These are phyloP conservation scores for Pocillopora verrucosa DNA, from an alignment of 64 coral and sea anemone species.

Conservation along the genomic window DNA sequence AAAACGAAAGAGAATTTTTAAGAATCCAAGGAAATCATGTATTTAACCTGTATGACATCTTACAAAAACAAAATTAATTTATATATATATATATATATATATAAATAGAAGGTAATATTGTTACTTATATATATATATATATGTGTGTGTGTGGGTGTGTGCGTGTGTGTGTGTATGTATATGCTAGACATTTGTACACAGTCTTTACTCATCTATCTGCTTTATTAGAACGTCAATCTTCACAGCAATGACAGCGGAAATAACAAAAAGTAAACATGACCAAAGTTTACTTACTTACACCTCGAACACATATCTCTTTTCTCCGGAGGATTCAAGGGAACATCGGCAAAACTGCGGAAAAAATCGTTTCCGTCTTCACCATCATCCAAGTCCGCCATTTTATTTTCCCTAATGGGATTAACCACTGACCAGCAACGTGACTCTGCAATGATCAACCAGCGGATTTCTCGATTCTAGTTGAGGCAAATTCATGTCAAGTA, in stretches of 20 bases:
- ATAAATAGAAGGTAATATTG: too few relatives aligned
- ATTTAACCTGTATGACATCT: too few relatives aligned
- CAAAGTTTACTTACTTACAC: slow-evolving; percentile 71
- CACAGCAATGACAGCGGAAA: background rate
- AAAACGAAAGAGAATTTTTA: background rate
- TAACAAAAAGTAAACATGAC: background rate
- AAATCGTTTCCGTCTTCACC: slow-evolving; percentile 25
- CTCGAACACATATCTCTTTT: slow-evolving; percentile 68
- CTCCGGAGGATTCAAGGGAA: slow-evolving; percentile 59
- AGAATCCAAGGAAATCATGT: background rate
- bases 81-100: too few relatives aligned
- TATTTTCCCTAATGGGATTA: slow-evolving; percentile 10
- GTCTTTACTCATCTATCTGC: too few relatives aligned
- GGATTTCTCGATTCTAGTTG: background rate
- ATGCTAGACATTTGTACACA: too few relatives aligned
- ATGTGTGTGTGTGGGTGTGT: too few relatives aligned
- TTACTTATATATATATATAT: too few relatives aligned
- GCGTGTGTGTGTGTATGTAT: too few relatives aligned
- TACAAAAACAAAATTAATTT: too few relatives aligned
- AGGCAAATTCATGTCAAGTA: background rate
- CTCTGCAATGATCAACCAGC: background rate
- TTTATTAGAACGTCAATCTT: background rate
- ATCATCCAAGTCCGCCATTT: slow-evolving; percentile 39
- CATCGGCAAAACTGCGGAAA: slow-evolving; percentile 65
- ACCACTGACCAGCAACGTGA: slow-evolving; percentile 39